Conservation (phyloP, 2,797 vertebrate species). For the Xiphorhynchus erythropygius region DNA sequence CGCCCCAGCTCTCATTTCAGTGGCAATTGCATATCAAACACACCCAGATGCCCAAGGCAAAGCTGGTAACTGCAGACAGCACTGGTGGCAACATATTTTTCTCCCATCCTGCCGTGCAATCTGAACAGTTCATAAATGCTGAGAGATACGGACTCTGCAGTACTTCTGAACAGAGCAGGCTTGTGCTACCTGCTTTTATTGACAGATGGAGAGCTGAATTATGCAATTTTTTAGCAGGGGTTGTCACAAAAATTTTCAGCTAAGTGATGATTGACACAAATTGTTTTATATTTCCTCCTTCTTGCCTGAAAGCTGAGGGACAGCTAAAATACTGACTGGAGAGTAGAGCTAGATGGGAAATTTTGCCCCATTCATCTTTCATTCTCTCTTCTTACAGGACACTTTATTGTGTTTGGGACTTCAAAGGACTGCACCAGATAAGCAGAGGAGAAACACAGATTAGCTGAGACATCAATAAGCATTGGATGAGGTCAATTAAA, state of each 20-base stretch:
- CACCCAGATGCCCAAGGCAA: background rate
- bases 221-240: background rate
- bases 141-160: background rate
- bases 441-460: slow-evolving; percentile 39
- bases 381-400: background rate
- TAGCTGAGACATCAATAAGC: slow-evolving; percentile 26
- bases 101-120: background rate
- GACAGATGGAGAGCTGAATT: background rate
- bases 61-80: background rate
- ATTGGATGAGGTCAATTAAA: slow-evolving; percentile 37
- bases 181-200: background rate
- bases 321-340: background rate
- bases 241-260: background rate
- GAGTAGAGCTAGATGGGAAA: background rate
- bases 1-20: background rate
- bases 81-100: background rate
- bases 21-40: background rate
- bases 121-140: background rate
- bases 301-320: background rate
- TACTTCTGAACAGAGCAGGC: background rate
- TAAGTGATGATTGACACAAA: background rate
- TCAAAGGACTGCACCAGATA: slow-evolving; percentile 58
- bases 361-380: slow-evolving; percentile 12
- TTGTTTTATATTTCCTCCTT: background rate
- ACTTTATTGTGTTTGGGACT: slow-evolving; percentile 16